phyloP scores from a whole-genome alignment of 2,113 vertebrate genomes.

The Chascanopsetta lugubris region DNA sequence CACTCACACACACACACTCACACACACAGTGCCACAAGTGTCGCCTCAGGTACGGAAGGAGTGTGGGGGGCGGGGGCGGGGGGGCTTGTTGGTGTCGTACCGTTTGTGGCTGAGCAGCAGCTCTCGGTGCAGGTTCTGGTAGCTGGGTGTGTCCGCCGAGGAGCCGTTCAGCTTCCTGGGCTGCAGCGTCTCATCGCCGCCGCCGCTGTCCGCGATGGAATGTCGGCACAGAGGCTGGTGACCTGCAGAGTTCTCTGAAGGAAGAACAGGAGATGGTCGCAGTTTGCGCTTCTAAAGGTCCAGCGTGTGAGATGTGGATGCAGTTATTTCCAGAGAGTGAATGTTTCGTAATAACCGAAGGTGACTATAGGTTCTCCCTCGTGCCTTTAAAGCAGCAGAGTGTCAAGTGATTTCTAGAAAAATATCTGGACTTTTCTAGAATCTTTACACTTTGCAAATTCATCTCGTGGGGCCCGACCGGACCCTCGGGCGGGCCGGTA shows the following conservation, averaged over 20 bases:
- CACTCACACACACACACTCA: not conserved
- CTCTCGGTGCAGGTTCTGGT: slow-evolving; percentile 81
- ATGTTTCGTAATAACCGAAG: no score
- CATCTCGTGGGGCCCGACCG: no score
- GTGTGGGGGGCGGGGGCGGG: no score
- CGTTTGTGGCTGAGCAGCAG: slow-evolving; percentile 84
- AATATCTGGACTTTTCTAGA: no score
- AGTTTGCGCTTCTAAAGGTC: not conserved
- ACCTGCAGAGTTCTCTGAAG: slow-evolving; percentile 54
- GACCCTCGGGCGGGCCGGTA: no score
- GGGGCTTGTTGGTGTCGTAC: slow-evolving; percentile 47
- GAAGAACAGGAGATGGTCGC: slow-evolving; percentile 4
- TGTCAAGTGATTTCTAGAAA: no score
- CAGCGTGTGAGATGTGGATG: no score
- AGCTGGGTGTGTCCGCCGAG: slow-evolving; percentile 63
- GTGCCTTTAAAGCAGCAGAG: no score
- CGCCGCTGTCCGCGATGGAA: slow-evolving; percentile 31
- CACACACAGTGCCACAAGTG: not conserved
- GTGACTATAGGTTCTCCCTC: no score
- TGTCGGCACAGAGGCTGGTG: slow-evolving; percentile 25
- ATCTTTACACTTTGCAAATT: no score
- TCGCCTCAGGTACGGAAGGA: no score
- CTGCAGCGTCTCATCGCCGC: slow-evolving; percentile 52
- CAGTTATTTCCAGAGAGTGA: no score
- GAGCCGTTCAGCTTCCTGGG: slow-evolving; percentile 76